A percentile compares a stretch with the other conserved stretches of the same genome.
Evolutionary conservation across 1,140 invertebrate genomes (phyloP).

Genomic region (Heliconius himera): DNA sequence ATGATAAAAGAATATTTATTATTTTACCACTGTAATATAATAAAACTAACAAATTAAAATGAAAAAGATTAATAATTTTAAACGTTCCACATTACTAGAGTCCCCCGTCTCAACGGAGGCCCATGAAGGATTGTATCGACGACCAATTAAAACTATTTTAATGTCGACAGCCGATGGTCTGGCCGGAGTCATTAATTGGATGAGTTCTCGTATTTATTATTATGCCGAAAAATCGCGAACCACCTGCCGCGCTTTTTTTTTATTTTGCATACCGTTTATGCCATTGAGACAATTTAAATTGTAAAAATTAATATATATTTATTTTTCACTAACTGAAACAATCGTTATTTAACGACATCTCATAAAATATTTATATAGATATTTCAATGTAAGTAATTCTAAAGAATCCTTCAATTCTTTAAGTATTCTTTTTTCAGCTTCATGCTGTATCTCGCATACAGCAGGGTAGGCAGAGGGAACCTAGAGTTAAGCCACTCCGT

Average conservation of each 20-base stretch:
- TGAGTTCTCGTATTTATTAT: conserved; percentile 40
- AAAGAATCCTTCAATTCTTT: no score
- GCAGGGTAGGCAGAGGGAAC: no score
- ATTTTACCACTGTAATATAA: no score
- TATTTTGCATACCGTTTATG: background rate
- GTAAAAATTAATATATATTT: background rate
- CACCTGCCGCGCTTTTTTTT: conserved; percentile 21
- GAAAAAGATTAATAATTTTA: background rate
- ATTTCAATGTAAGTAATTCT: background rate
- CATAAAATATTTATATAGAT: background rate
- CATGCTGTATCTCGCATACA: no score
- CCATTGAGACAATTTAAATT: background rate
- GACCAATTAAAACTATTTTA: conserved; percentile 46
- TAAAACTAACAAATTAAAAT: no score
- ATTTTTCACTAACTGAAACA: background rate
- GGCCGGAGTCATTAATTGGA: conserved; percentile 42
- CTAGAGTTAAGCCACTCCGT: no score
- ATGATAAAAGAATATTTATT: no score
- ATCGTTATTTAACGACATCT: background rate
- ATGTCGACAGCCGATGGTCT: conserved; percentile 39
- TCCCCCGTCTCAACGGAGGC: conserved; percentile 31
- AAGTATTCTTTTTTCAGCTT: no score
- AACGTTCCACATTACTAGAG: background rate
- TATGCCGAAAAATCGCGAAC: conserved; percentile 36
- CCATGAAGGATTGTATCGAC: conserved; percentile 38